These are phyloP conservation scores for Zingel zingel DNA, from an alignment of 2,113 vertebrate genomes.

Conservation along the genomic window DNA sequence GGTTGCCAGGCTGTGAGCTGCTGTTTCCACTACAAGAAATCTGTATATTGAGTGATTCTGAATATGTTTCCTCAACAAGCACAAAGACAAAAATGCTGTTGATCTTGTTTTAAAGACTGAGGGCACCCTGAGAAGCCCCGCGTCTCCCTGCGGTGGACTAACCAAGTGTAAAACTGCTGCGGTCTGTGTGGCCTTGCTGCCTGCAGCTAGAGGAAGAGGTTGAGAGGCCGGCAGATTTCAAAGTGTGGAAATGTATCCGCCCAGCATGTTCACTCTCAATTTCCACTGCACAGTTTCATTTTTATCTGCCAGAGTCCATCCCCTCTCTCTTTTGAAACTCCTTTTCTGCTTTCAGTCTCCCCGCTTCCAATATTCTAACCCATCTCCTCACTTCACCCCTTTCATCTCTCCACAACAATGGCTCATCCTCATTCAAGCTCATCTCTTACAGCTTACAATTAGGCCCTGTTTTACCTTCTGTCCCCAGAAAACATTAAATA, in stretches of 20 bases:
- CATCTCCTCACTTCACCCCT: slow-evolving; percentile 62
- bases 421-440: slow-evolving; percentile 67
- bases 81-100: not conserved
- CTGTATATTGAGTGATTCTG: not conserved
- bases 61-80: not conserved
- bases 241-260: slow-evolving; percentile 59
- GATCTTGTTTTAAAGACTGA: not conserved
- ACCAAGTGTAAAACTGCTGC: not conserved
- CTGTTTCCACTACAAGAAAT: not conserved
- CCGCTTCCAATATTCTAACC: slow-evolving; percentile 49
- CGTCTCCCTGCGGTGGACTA: not conserved
- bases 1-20: not conserved
- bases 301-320: slow-evolving; percentile 65
- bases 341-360: slow-evolving; percentile 44
- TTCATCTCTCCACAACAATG: slow-evolving; percentile 67
- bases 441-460: slow-evolving; percentile 56
- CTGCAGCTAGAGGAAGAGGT: slow-evolving; percentile 36
- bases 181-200: slow-evolving; percentile 36
- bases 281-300: slow-evolving; percentile 58
- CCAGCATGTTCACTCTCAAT: slow-evolving; percentile 59
- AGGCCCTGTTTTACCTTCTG: slow-evolving; percentile 29
- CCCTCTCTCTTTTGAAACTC: slow-evolving; percentile 64
- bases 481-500: slow-evolving; percentile 26
- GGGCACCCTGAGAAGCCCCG: not conserved
- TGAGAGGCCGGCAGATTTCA: slow-evolving; percentile 40